Evolutionary conservation across 35 echinoderm and acorn worm genomes (phyloP).

Genomic region (Chiridota heheva): DNA sequence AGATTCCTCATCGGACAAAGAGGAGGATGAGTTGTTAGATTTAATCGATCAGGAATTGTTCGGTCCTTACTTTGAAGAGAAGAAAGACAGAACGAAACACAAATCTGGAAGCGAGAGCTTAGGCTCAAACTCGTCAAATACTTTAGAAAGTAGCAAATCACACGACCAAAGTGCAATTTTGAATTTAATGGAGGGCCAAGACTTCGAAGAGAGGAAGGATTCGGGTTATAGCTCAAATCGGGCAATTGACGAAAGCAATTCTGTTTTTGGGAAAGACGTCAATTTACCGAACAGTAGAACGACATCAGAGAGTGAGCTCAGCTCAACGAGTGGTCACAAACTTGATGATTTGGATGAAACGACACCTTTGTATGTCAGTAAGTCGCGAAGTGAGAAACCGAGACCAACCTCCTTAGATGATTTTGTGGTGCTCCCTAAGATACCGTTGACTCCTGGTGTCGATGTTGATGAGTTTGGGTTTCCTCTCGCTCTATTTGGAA

Average conservation of each 20-base stretch:
- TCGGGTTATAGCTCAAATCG: background rate
- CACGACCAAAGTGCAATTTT: too few relatives aligned
- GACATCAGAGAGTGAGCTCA: slow-evolving; percentile 19
- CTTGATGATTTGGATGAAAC: background rate
- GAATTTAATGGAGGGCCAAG: background rate
- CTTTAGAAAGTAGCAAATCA: too few relatives aligned
- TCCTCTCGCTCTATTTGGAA: slow-evolving; percentile 93
- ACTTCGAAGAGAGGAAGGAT: background rate
- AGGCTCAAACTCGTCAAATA: too few relatives aligned
- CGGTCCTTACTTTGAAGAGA: slow-evolving; percentile 72
- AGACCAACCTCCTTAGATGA: slow-evolving; percentile 29
- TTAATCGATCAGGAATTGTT: slow-evolving; percentile 89
- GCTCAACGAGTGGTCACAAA: slow-evolving; percentile 25
- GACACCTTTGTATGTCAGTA: background rate
- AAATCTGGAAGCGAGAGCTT: background rate
- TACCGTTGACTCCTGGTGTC: slow-evolving; percentile 39
- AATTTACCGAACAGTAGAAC: background rate
- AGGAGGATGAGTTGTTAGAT: slow-evolving; percentile 82
- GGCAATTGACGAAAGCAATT: background rate
- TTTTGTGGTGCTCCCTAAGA: slow-evolving; percentile 72
- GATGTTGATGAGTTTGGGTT: slow-evolving; percentile 87
- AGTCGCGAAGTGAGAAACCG: background rate
- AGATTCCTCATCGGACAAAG: too few relatives aligned
- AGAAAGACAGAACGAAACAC: slow-evolving; percentile 1
- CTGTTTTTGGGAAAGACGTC: background rate